Conservation (phyloP, 2,888 invertebrate species). For the Micoletzkya japonica region DNA sequence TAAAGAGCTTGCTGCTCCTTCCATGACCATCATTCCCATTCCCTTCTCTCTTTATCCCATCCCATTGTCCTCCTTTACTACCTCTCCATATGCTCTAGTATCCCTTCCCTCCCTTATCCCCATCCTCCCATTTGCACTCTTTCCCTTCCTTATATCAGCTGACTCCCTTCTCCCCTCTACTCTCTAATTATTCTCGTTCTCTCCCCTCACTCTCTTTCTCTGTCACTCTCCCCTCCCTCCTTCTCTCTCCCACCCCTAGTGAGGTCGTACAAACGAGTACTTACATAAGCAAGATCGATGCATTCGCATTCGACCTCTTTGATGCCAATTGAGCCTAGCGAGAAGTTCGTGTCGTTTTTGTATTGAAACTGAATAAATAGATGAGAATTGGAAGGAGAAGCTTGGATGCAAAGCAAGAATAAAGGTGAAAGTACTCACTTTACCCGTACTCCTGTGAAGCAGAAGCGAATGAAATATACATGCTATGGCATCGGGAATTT, state of each 20-base stretch:
- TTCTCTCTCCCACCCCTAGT: too few species aligned
- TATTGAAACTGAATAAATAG: constrained; percentile 76
- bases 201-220: background rate
- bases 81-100: background rate
- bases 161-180: too few species aligned
- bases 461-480: constrained; percentile 68
- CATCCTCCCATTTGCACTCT: background rate
- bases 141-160: background rate
- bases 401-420: background rate
- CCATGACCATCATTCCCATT: background rate
- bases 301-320: constrained; percentile 97
- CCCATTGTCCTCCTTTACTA: background rate
- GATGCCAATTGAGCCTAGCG: constrained; percentile 91
- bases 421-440: constrained; percentile 57
- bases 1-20: background rate
- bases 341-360: constrained; percentile 89
- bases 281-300: constrained; percentile 91
- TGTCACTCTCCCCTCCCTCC: constrained; percentile 6
- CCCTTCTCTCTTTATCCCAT: background rate
- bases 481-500: constrained; percentile 64
- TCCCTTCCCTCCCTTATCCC: background rate
- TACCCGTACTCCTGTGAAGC: constrained; percentile 67
- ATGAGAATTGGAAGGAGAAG: background rate
- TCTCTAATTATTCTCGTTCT: too few species aligned
- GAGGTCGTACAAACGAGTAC: constrained; percentile 24